Percentiles rank a stretch among this genome's conserved stretches.
Evolutionary conservation across 1,140 invertebrate genomes (phyloP).

Genomic region (Caenorhabditis brenneri): DNA sequence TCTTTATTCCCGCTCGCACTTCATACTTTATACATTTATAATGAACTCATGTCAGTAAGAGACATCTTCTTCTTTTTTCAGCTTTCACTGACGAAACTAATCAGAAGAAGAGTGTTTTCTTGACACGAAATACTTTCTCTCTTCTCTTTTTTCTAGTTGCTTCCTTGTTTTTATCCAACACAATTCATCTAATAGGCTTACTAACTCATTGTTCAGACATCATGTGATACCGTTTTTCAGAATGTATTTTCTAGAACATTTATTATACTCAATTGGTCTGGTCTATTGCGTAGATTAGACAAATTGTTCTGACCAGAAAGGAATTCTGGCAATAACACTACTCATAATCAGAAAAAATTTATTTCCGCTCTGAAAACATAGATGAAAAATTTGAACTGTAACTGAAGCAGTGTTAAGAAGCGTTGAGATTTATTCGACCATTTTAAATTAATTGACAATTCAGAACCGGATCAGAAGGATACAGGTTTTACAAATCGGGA

Average conservation of each 20-base stretch:
- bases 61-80: not conserved
- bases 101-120: constrained; percentile 11
- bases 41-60: not conserved
- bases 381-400: no score
- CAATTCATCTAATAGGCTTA: not conserved
- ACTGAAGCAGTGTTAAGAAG: no score
- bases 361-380: no score
- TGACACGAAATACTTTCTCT: not conserved
- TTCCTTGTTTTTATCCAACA: not conserved
- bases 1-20: not conserved
- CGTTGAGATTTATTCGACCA: no score
- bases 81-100: not conserved
- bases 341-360: no score
- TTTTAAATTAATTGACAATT: not conserved
- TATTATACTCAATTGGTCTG: no score
- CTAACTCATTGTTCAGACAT: not conserved
- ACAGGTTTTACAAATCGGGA: not conserved
- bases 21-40: not conserved
- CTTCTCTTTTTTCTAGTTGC: not conserved
- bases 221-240: not conserved
- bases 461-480: not conserved
- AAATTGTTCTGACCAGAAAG: no score
- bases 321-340: no score
- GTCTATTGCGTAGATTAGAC: no score
- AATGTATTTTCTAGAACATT: no score